Base-by-base conservation (phyloP, 2,797 vertebrate species). In the Carduelis carduelis region DNA sequence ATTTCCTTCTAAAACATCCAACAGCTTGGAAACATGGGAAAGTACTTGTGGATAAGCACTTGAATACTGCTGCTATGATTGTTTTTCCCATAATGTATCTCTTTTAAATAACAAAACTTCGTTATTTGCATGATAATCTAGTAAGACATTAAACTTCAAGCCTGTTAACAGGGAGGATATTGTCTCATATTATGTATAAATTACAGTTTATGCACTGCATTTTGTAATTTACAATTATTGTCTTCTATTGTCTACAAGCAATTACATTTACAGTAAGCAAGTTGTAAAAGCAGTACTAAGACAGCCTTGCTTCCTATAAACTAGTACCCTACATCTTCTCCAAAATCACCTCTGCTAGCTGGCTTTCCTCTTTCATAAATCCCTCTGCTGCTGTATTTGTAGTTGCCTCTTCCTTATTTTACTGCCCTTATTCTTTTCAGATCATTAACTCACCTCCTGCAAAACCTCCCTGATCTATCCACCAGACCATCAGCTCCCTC, bases 181-280 rank as follows among this genome's bases (percentile, higher is more conserved):
- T 89, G 85, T 87, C 91, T 94, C 32, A 4, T 82, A 70, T 60
- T 80, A 84, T 68, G 72, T 55, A 88, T 64, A 94, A 95, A 81
- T 66, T 53, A 83, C 44, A 44, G 65, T 91, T 93, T 86, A 90
- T 70, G 59, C 74, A 79, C 77, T 79, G 53, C 24, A 28, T 84
- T 89, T 89, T 0, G 18, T 79, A 91, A 95, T 92, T 96, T 92
- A 96, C 83, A 92, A 60, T 97, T 91, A 96, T 69, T 83, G 90
- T 72, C 66, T 95, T 72, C 68, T 87, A 60, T 77, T 83, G 78
- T 92, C 65, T 96, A 90, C 74, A 95, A 88, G 85, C 89, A 95
- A 95, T 93, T 96, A 93, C 87, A 87, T 59, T 83, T 97, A 86
- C 85, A 88, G 90, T 93, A 94, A 89, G 59, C 39, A 90, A 69